Base-by-base conservation (phyloP, 2,888 invertebrate species). In the Chaitophorus viminalis region DNA sequence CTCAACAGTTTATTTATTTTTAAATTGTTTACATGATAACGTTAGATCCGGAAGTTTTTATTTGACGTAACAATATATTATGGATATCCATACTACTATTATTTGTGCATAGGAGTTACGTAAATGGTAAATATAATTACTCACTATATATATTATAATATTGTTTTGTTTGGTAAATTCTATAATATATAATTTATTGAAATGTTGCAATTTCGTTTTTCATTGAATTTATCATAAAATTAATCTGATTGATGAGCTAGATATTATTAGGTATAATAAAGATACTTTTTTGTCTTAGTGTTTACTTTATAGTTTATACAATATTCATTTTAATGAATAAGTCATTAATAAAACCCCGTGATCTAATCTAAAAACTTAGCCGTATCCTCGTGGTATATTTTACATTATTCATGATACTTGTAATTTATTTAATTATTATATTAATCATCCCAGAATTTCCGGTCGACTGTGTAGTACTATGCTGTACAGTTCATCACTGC, bases 241-340 rank as follows among this genome's bases (percentile, higher is more conserved):
- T 70, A 46, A 70, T 82, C 54, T 74, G 74, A 82, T 82, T 82
- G 33, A 74, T 74, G 33, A 82, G 72, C 36, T 54, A 54, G 79
- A 79, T 36, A 70, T 21, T n/a, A 72, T 70, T 70, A 70, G 46
- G 70, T 70, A 46, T 31, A 52, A 82, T 29, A 29, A 39, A n/a
- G 68, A 39, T 68, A 29, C 14, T 29, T 65, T 81, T 68, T 81
- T 72, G 25, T 33, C 17, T 33, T 33, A 14, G 68, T 25, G n/a
- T 68, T n/a, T 29, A 31, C 60, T 79, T 79, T n/a, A 54, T 36
- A n/a, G 17, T 36, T 36, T 29, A 65, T 36, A 79, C n/a, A 39
- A 65, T 46, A 46, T 65, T 65, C 36, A 29, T 65, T 65, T 79
- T 79, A 79, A 79, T 36, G 79, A 65, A 79, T 79, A 36, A 79